phyloP scores from a whole-genome alignment of 2,113 vertebrate species.

The Mormyrus lacerda region DNA sequence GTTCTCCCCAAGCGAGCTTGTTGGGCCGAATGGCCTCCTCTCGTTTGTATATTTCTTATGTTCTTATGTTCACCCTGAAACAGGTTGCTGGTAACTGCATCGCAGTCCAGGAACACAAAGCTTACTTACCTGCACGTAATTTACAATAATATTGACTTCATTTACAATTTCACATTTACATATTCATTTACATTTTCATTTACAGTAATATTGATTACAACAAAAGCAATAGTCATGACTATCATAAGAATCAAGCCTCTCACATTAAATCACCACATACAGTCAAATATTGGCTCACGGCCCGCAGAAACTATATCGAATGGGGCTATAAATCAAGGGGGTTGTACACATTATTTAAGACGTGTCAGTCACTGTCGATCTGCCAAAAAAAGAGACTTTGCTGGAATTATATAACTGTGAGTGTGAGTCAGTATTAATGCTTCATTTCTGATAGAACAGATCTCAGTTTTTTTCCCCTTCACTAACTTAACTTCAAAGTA shows the following conservation, averaged over 20 bases:
- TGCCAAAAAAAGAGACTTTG: neutral
- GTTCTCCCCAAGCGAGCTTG: too few species aligned
- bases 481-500: neutral
- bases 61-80: too few species aligned
- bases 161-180: too few species aligned
- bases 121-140: neutral
- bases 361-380: neutral
- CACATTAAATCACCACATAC: neutral
- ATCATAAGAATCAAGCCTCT: neutral
- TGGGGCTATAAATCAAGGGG: neutral
- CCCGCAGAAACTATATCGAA: neutral
- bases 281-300: neutral
- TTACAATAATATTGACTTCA: neutral
- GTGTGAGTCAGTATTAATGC: neutral
- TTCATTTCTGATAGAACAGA: neutral
- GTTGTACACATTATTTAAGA: neutral
- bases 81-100: neutral
- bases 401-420: conserved; percentile 1
- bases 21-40: too few species aligned
- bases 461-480: neutral
- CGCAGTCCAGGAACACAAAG: neutral
- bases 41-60: too few species aligned
- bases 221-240: neutral
- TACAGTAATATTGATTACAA: neutral
- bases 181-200: too few species aligned